Base-by-base conservation (phyloP, 2,113 vertebrate genomes). In the Callionymus lyra region DNA sequence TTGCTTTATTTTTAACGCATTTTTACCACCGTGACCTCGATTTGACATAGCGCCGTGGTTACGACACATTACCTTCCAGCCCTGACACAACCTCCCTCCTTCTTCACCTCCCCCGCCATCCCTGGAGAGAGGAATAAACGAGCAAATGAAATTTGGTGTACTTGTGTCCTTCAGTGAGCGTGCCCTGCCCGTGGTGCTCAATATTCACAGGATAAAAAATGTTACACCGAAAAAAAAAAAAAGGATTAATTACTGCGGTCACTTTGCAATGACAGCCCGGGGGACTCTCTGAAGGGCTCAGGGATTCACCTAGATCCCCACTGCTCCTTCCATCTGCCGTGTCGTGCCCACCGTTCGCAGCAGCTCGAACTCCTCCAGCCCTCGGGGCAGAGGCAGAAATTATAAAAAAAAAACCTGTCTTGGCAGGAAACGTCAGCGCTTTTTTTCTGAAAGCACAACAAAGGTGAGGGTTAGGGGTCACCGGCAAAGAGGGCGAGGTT, bases 261-360 rank as follows among this genome's bases (percentile, higher is more conserved):
- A 70, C 60, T 77, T 77, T 79, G 59, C 68, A 57, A 59, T 65
- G 27, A 18, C 60, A 38, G 70, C 72, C 69, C 68, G 54, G 65
- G 71, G 50, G 72, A 71, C 32, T 63, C 61, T 15, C 68, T 43
- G 17, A 48, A 50, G 66, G 75, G 76, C 47, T 54, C 48, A 50
- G 57, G 64, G 59, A 72, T 67, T 65, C 67, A 67, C 60, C 64
- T 51, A 43, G 53, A 46, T 68, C 71, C 77, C 79, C 66, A 70
- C 79, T 10, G 77, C 57, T 70, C 56, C 52, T 53, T 81, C 79
- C 82, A 80, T 85, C 79, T 84, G 81, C 64, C 70, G 21, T 65
- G 61, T 73, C 68, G 61, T 59, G 63, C 63, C 63, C 55, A 47
- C 16, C 34, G 59, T 58, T 70, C 60, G 56, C 50, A 56, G 57